Base-by-base conservation (phyloP, 92 coral and sea anemone species). In the Desmophyllum pertusum region DNA sequence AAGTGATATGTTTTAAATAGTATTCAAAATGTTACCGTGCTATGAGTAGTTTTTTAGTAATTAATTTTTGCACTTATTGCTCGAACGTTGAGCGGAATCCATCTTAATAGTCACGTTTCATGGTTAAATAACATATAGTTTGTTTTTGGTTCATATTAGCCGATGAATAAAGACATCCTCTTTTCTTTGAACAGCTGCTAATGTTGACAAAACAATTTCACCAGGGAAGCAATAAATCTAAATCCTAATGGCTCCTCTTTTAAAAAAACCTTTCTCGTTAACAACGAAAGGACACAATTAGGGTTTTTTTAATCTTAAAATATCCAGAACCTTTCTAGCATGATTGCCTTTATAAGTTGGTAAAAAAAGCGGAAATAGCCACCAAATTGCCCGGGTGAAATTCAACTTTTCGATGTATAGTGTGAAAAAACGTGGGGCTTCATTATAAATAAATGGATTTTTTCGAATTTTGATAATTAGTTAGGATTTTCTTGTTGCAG, bases 161-260 rank as follows among this genome's bases (percentile, higher is more conserved):
- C 11, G 15, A 29, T 40, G 81, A 78, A 78, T 43, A 37, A 41
- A 80, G 17, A 46, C 7, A 10, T 31, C 7, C 6, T 30, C 55
- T 51, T 35, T 30, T 23, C 52, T 75, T 80, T 46, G 33, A 48
- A 68, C 84, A 80, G 84, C 84, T 80, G 84, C 51, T 21, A 17
- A 10, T 67, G 75, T 80, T 80, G 65, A 48, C 46, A 80, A 80
- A 80, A 80, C 55, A 80, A 31, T 13, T 35, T 29, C 41, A 30
- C 61, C 37, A 63, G 53, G 73, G 36, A 14, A 17, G 31, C 36
- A 66, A 31, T 35, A 21, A 48, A 42, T 68, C 51, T 62, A 46
- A 19, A 36, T 13, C 21, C 50, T 14, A 9, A 65, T 45, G 5
- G 21, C 5, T 35, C 37, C 33, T 64, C 6, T 31, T 19, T n/a